Percentiles rank a stretch among this genome's conserved stretches.
phyloP scores from a whole-genome alignment of 2,113 vertebrate species.

The Ia io region DNA sequence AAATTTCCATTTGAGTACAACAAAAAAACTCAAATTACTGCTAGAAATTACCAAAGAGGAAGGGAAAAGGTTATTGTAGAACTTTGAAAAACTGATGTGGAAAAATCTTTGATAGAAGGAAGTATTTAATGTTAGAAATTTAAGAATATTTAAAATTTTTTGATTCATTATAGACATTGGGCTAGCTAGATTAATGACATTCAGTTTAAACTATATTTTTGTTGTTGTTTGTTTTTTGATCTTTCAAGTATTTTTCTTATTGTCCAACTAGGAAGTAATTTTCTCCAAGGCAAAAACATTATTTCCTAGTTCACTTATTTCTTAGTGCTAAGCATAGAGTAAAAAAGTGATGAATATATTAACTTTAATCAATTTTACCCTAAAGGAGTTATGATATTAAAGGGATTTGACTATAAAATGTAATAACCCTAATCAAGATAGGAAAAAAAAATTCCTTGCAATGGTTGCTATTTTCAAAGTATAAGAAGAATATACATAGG shows the following conservation, averaged over 20 bases:
- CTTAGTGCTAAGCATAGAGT: slow-evolving; percentile 19
- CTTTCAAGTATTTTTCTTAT: slow-evolving; percentile 47
- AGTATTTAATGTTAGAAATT: neutral
- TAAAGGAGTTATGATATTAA: slow-evolving; percentile 25
- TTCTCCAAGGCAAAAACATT: slow-evolving; percentile 19
- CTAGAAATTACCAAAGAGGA: neutral
- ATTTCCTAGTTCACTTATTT: slow-evolving; percentile 52
- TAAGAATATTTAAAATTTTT: neutral
- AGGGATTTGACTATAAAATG: neutral
- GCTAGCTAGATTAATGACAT: neutral
- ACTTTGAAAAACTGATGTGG: neutral
- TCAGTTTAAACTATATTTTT: neutral
- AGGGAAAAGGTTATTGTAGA: neutral
- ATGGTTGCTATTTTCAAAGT: slow-evolving; percentile 17
- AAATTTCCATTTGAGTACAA: neutral
- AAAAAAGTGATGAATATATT: slow-evolving; percentile 45
- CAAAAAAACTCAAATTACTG: slow-evolving; percentile 2
- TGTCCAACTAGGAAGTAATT: slow-evolving; percentile 21
- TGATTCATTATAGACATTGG: neutral
- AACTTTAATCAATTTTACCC: slow-evolving; percentile 47
- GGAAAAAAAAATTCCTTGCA: neutral
- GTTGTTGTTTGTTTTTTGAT: neutral
- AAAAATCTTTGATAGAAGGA: neutral
- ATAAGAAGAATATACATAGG: neutral
- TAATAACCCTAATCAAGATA: slow-evolving; percentile 41